Evolutionary conservation across 30 jellyfish, hydroid and myxozoan species (phyloP), one percentile per base, ranked within the genome.

Genomic region (Cassiopea andromeda): DNA sequence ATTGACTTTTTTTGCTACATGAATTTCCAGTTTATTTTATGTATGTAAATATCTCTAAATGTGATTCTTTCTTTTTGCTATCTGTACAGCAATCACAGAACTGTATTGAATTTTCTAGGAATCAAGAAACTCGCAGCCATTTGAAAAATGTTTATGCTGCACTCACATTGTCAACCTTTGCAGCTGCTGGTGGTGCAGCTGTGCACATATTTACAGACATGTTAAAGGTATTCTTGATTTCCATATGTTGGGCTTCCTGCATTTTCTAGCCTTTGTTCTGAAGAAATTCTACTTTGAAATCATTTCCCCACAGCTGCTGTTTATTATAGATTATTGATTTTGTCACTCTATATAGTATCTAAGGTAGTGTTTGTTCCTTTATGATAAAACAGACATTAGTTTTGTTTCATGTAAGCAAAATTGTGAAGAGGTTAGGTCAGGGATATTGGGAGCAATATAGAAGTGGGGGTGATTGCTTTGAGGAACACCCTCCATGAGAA

Each of bases 181-280:
- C 87, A 69, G 98, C 98, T 57, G 96, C 96, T 67, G 98, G 90
- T 66, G 98, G 98, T 69, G 98, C 98, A 16, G 97, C 89, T 46
- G 92, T 94, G 50, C 97, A 94, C 66, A 7, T 94, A 13, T 89
- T 83, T 72, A 94, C 97, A 14, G 84, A 85, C 48, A 0, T 94
- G 12, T 66, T 89, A 86, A 73, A 85, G 83, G 98, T 94, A 84
- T 46, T 92, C 78, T 19, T 50, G 18, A 8, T 44, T 44, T 12
- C 3, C 19, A 14, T 47, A 1, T 10, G 38, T 72, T 72, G 0
- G 50, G 7, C 17, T 38, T 27, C 38, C 71, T 76, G 69, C 46
- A 5, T 46, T 76, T 46, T 76, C 15, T 38, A 38, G 85, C 4
- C 57, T 76, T 46, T 3, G 64, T 54, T 54, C 64, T 54, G 38